Base-by-base conservation (phyloP, 1,140 invertebrate genomes). In the Pemphigus obesinymphae region DNA sequence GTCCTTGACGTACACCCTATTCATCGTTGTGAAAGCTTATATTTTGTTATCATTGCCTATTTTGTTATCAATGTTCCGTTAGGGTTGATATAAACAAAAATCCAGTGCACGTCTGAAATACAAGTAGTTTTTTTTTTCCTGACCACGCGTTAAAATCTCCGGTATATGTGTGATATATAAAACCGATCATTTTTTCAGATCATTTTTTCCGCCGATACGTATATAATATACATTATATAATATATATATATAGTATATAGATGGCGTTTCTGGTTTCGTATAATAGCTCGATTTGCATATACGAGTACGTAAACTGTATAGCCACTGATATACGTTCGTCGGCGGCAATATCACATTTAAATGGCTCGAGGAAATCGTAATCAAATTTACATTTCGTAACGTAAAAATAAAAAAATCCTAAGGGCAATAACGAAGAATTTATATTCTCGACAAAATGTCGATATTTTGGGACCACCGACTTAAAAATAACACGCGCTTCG, bases 301-400 rank as follows among this genome's bases (percentile, higher is more conserved):
- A 43, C 43, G 43, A 2, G 43, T 11, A 8, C 8, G 37, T 40
- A 40, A 40, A 40, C 37, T 40, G 37, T 3, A 40, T 8, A 3
- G 43, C 43, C 4, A 68, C 37, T 13, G 34, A 7, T 45, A 45
- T 40, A 43, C n/a, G 37, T 43, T 40, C 31, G 20, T 68, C 37
- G 34, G 34, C 34, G 20, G 10, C 37, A 68, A 26, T 68, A 68
- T n/a, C 3, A 40, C n/a, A 66, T 8, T 5, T 1, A 23, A 26
- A 45, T 23, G 8, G 45, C 70, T 29, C 26, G 29, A 26, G 70
- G 70, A 31, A 50, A 73, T 2, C 34, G 63, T 43, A 70, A 70
- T 70, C 13, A 70, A 70, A 72, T 72, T 72, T 72, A 48, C 68
- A 72, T 72, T 48, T 73, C 45, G 17, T 31, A n/a, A 43, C 43